phyloP scores from a whole-genome alignment of 2,888 invertebrate species.

The Ophonus ardosiacus region DNA sequence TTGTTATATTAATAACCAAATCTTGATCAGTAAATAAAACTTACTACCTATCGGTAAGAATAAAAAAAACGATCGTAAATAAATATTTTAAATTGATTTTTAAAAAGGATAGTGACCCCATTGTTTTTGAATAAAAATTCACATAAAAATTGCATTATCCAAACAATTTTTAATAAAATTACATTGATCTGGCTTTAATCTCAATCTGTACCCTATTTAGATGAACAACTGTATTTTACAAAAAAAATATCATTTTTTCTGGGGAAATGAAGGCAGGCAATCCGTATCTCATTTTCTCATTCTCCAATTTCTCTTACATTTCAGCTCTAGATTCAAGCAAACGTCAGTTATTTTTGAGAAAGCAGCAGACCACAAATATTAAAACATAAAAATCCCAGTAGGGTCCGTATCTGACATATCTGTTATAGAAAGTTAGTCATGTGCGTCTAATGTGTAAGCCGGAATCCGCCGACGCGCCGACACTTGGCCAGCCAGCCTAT shows the following conservation, averaged over 20 bases:
- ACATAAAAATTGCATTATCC: too few species aligned
- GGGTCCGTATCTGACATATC: slow-evolving; percentile 21
- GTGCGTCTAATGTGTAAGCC: slow-evolving; percentile 56
- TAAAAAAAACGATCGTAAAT: too few species aligned
- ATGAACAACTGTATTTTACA: background rate
- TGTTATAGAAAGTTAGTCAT: slow-evolving; percentile 47
- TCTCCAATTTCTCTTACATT: background rate
- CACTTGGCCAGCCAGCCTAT: slow-evolving; percentile 15
- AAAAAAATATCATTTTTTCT: background rate
- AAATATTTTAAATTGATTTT: too few species aligned
- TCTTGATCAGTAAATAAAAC: too few species aligned
- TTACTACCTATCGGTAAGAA: too few species aligned
- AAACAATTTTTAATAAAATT: too few species aligned
- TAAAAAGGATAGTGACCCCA: too few species aligned
- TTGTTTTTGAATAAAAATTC: too few species aligned
- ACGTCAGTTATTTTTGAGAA: slow-evolving; percentile 25
- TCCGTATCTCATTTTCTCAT: background rate
- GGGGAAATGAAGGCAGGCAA: background rate
- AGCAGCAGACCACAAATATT: slow-evolving; percentile 13
- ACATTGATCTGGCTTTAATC: too few species aligned
- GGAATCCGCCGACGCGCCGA: background rate
- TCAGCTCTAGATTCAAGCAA: background rate
- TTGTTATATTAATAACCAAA: too few species aligned
- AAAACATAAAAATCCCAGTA: slow-evolving; percentile 31
- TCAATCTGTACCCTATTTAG: background rate